These are phyloP conservation scores for Diarsia dahlii DNA, from an alignment of 2,888 invertebrate genomes.

Conservation along the genomic window DNA sequence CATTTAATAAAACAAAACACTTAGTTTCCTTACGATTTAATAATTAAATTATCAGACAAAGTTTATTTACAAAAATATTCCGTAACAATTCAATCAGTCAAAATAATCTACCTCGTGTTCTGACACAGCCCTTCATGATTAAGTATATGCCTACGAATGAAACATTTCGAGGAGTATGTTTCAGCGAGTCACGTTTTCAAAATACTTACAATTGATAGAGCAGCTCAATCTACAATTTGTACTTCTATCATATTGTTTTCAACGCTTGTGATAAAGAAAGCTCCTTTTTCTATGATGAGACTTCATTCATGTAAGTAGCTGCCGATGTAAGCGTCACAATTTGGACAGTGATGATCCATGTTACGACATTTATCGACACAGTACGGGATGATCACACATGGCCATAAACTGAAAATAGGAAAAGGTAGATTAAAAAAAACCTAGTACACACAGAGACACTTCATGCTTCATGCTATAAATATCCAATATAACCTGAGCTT, in stretches of 20 bases:
- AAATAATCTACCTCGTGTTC: slow-evolving; percentile 4
- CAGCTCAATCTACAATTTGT: background rate
- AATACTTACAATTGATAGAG: slow-evolving; percentile 1
- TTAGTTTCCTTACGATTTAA: background rate
- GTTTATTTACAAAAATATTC: slow-evolving; percentile 16
- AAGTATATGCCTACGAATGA: background rate
- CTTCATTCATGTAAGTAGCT: slow-evolving; percentile 75
- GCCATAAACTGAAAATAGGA: slow-evolving; percentile 26
- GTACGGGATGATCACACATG: slow-evolving; percentile 89
- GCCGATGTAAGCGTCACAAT: slow-evolving; percentile 89
- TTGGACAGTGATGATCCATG: slow-evolving; percentile 90
- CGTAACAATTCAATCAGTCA: background rate
- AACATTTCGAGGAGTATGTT: background rate
- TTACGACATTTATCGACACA: slow-evolving; percentile 89
- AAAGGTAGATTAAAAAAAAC: background rate
- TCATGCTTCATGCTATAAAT: too few species aligned
- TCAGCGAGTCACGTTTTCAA: background rate
- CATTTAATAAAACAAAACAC: slow-evolving; percentile 26
- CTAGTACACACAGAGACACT: background rate
- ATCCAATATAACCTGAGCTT: too few species aligned
- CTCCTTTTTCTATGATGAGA: background rate
- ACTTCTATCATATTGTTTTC: background rate
- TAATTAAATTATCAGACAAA: slow-evolving; percentile 12
- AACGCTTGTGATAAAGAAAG: background rate
- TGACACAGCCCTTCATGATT: too few species aligned